phyloP scores from a whole-genome alignment of 2,888 invertebrate species.

The Cantharis lateralis region DNA sequence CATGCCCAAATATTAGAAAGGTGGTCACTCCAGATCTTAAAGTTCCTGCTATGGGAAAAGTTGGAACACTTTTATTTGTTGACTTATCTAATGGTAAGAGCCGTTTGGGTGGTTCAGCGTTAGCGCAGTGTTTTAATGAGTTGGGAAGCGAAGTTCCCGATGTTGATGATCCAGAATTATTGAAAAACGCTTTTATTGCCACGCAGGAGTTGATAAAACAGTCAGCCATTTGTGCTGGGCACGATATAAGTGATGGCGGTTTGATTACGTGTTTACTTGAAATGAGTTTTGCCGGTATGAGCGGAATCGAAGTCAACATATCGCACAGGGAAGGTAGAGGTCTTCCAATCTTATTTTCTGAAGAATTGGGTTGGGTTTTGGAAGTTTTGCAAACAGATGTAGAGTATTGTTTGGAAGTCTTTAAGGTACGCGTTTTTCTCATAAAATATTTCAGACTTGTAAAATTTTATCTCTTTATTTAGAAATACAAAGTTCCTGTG shows the following conservation, averaged over 20 bases:
- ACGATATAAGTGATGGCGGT: slow-evolving; percentile 97
- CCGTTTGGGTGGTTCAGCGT: slow-evolving; percentile 88
- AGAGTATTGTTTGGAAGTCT: slow-evolving; percentile 64
- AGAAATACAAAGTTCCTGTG: slow-evolving; percentile 64
- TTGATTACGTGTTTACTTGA: slow-evolving; percentile 87
- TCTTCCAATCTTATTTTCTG: slow-evolving; percentile 76
- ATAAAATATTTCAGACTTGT: not conserved
- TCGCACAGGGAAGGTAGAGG: slow-evolving; percentile 61
- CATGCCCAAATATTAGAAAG: slow-evolving; percentile 86
- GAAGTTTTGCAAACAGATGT: slow-evolving; percentile 68
- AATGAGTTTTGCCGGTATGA: slow-evolving; percentile 94
- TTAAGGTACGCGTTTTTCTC: slow-evolving; percentile 54
- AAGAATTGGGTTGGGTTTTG: slow-evolving; percentile 85
- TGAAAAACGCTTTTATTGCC: slow-evolving; percentile 78
- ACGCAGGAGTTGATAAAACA: slow-evolving; percentile 84
- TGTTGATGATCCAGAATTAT: slow-evolving; percentile 68
- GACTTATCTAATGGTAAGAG: slow-evolving; percentile 75
- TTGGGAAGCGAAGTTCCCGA: slow-evolving; percentile 79
- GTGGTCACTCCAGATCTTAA: slow-evolving; percentile 92
- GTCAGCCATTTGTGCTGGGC: slow-evolving; percentile 77
- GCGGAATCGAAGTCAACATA: slow-evolving; percentile 74
- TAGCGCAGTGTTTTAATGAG: slow-evolving; percentile 89
- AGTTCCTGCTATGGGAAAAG: slow-evolving; percentile 63
- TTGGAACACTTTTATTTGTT: slow-evolving; percentile 75
- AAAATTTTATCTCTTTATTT: slow-evolving; percentile 21